Evolutionary conservation across 2,888 invertebrate species (phyloP).

Genomic region (Hofmannophila pseudospretella): DNA sequence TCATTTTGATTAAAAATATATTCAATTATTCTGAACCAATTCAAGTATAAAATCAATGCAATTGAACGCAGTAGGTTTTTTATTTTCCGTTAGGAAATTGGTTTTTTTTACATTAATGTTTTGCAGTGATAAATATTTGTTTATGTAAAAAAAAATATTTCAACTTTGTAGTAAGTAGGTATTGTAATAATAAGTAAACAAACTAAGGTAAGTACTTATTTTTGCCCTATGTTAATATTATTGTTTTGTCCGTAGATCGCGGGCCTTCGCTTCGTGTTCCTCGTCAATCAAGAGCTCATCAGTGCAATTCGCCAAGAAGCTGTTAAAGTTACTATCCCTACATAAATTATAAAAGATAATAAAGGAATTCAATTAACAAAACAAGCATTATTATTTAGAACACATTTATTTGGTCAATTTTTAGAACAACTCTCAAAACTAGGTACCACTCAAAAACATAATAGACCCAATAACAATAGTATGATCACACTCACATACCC

Average conservation of each 20-base stretch:
- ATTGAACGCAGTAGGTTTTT: too few species aligned
- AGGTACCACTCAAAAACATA: constrained; percentile 63
- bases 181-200: too few species aligned
- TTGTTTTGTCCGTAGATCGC: constrained; percentile 80
- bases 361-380: constrained; percentile 29
- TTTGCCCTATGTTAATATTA: too few species aligned
- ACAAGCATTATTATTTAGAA: constrained; percentile 58
- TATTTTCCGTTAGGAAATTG: too few species aligned
- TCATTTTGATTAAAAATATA: too few species aligned
- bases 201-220: too few species aligned
- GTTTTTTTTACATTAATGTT: too few species aligned
- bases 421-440: constrained; percentile 64
- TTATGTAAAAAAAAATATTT: too few species aligned
- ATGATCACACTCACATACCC: constrained; percentile 17
- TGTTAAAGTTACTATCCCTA: constrained; percentile 83
- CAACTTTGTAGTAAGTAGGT: too few species aligned
- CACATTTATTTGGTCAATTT: constrained; percentile 78
- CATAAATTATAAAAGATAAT: constrained; percentile 27
- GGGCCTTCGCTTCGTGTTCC: constrained; percentile 93
- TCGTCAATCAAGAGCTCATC: constrained; percentile 94
- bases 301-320: constrained; percentile 93
- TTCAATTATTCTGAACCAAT: too few species aligned
- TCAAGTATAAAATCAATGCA: too few species aligned
- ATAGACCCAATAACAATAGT: constrained; percentile 42
- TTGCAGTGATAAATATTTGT: too few species aligned